Conservation (phyloP, 2,888 invertebrate genomes). For the Salpingus planirostris region DNA sequence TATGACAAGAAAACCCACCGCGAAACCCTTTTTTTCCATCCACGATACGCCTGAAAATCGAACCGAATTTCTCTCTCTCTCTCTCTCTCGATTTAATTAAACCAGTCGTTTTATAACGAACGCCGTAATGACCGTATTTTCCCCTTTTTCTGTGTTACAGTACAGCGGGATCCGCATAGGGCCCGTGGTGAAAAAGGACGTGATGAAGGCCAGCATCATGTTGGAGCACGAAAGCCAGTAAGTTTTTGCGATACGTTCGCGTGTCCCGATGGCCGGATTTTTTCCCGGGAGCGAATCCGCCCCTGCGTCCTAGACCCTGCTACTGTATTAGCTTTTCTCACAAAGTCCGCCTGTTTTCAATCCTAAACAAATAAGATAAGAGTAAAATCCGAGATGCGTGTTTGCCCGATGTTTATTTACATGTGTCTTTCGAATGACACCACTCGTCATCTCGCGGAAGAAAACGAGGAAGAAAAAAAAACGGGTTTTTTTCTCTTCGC, state of each 20-base stretch:
- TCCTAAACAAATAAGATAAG: conserved; percentile 27
- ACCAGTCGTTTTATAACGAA: too few relatives aligned
- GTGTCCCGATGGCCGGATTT: conserved; percentile 5
- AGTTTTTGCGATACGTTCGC: conserved; percentile 39
- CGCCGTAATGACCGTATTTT: too few relatives aligned
- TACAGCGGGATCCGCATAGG: conserved; percentile 98
- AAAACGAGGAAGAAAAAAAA: too few relatives aligned
- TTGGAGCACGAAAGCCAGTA: conserved; percentile 93
- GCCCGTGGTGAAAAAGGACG: conserved; percentile 97
- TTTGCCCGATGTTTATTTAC: conserved; percentile 18
- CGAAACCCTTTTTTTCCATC: too few relatives aligned
- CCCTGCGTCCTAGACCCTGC: conserved; percentile 8
- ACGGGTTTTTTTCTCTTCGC: too few relatives aligned
- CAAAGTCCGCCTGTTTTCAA: conserved; percentile 21
- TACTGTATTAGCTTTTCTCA: conserved; percentile 25
- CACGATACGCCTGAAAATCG: too few relatives aligned
- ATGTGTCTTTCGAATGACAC: conserved; percentile 13
- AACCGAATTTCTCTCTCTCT: too few relatives aligned
- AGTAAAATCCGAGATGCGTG: conserved; percentile 18
- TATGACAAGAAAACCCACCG: too few relatives aligned
- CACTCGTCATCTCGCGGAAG: neutral
- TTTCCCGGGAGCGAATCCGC: too few relatives aligned
- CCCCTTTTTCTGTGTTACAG: conserved; percentile 55
- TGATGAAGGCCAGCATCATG: conserved; percentile 99
- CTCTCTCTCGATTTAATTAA: too few relatives aligned